Conservation (phyloP, 2,113 vertebrate species). For the Gorsachius goisagi region DNA sequence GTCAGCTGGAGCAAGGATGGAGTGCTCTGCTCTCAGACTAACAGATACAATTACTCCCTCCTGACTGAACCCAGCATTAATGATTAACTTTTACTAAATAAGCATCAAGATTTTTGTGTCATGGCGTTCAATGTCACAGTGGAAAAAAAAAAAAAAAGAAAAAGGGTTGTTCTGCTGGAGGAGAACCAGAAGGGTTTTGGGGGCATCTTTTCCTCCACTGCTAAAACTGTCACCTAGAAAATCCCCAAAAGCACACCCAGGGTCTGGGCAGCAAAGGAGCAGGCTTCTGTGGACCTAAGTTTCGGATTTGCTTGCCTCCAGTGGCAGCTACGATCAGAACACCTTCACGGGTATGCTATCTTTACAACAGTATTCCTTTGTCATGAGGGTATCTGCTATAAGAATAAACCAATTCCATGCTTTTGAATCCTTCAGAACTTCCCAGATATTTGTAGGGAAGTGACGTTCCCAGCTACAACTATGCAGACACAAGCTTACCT, state of each 20-base stretch:
- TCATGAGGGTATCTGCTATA: not conserved
- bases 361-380: not conserved
- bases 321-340: not conserved
- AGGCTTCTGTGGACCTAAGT: not conserved
- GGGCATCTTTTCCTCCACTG: not conserved
- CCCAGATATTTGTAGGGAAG: not conserved
- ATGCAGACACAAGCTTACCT: not conserved
- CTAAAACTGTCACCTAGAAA: not conserved
- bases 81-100: slow-evolving; percentile 11
- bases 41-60: not conserved
- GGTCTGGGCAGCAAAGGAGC: not conserved
- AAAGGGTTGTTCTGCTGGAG: not conserved
- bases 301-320: not conserved
- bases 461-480: not conserved
- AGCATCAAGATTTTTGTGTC: not conserved
- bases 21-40: not conserved
- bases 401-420: not conserved
- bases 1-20: not conserved
- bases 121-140: not conserved
- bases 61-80: not conserved
- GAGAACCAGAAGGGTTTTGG: not conserved
- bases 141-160: not conserved
- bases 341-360: not conserved
- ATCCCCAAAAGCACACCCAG: not conserved
- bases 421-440: not conserved